Conservation (phyloP, 2,113 vertebrate genomes). For the Protobothrops flavoviridis region DNA sequence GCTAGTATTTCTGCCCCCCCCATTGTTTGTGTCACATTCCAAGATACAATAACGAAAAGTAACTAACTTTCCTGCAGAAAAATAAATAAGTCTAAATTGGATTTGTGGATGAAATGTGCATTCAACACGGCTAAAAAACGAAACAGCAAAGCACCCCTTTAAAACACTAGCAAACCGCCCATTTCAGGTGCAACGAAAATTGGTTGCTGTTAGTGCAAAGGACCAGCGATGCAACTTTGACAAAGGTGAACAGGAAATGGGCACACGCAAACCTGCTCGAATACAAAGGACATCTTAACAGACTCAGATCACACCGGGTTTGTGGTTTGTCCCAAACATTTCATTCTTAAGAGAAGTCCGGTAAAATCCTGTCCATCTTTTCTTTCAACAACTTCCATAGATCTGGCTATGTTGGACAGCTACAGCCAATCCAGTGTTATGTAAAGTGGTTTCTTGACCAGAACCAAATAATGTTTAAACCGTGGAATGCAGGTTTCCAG, state of each 20-base stretch:
- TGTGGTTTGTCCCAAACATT: neutral
- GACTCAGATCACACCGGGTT: neutral
- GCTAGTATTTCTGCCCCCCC: neutral
- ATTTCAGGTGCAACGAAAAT: neutral
- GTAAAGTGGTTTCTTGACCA: neutral
- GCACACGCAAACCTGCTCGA: neutral
- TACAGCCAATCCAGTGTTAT: neutral
- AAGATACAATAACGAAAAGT: neutral
- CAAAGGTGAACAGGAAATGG: neutral
- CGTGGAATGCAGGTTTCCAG: neutral
- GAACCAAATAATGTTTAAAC: neutral
- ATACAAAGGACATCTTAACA: too few relatives aligned
- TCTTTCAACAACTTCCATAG: neutral
- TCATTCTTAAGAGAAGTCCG: neutral
- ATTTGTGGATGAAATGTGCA: neutral
- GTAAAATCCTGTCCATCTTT: neutral
- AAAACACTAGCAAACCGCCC: neutral
- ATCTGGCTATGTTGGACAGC: neutral
- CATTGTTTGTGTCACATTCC: neutral
- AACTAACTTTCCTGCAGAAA: neutral
- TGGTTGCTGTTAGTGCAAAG: neutral
- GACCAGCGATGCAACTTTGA: neutral
- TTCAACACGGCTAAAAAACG: neutral
- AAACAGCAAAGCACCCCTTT: neutral
- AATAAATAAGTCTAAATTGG: neutral